phyloP scores from a whole-genome alignment of 2,797 vertebrate genomes.

The Lithobates sylvaticus region DNA sequence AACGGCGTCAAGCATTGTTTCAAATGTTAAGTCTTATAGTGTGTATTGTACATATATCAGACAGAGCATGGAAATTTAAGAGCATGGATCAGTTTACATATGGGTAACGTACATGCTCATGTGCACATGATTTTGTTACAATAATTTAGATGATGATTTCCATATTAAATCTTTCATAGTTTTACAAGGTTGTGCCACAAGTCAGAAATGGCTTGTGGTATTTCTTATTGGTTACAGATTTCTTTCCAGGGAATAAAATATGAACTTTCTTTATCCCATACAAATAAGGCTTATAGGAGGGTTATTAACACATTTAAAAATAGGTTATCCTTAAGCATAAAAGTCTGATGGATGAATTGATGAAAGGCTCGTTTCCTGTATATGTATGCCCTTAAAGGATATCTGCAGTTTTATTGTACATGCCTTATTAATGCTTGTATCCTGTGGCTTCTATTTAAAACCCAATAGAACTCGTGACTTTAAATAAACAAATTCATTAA shows the following conservation, averaged over 20 bases:
- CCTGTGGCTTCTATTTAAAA: too few species aligned
- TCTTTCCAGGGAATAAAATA: conserved; percentile 33
- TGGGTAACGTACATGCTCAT: conserved; percentile 5
- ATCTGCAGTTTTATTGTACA: too few species aligned
- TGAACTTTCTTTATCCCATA: conserved; percentile 24
- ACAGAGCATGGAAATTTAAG: background rate
- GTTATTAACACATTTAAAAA: background rate
- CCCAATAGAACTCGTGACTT: too few species aligned
- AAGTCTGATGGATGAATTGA: background rate
- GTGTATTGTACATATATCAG: too few species aligned
- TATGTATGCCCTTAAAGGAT: too few species aligned
- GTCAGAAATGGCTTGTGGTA: conserved; percentile 8
- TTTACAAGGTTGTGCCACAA: conserved; percentile 42
- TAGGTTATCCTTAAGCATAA: too few species aligned
- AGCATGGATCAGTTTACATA: conserved; percentile 16
- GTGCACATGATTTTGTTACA: background rate
- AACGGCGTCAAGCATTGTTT: too few species aligned
- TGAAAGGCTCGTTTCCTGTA: too few species aligned
- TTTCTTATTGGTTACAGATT: conserved; percentile 40
- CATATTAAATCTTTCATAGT: conserved; percentile 42
- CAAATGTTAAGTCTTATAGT: too few species aligned
- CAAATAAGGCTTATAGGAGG: conserved; percentile 8
- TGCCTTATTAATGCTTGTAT: too few species aligned
- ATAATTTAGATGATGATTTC: conserved; percentile 44
- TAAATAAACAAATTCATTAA: too few species aligned